Evolutionary conservation across 2,113 vertebrate species (phyloP), one percentile per base, ranked within the genome.

Genomic region (Larimichthys crocea): DNA sequence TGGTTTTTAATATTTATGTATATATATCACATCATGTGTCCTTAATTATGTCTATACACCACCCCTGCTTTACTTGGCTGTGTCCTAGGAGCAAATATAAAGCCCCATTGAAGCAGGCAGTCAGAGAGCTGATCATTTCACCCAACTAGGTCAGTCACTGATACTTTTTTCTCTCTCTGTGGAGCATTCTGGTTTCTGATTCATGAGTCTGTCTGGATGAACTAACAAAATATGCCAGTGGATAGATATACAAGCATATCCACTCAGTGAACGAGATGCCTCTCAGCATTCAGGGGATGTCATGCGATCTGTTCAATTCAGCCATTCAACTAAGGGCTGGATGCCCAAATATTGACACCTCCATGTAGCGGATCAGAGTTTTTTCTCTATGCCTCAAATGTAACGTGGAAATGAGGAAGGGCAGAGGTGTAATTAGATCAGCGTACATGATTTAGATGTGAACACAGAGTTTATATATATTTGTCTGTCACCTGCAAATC

Each of bases 261-360:
- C 0, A 22, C 40, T 70, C 59, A 49, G 74, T 48, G 74, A 73
- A 80, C 31, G 40, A 22, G 52, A 29, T 57, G 64, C 24, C 29
- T 70, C 29, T 67, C 49, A 72, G 53, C 22, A 65, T 75, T 62
- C 59, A 46, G 46, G 60, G 17, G 16, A 75, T 78, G 60, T 76
- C 62, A 64, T 77, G 55, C 19, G 59, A 83, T 79, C 44, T 74
- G 2, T 74, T 88, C 42, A 16, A 49, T 63, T 75, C 74, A 68
- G 70, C 55, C 81, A 74, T 50, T 80, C 57, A 3, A 31, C 56
- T 12, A 5, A 72, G 55, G 40, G 15, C 42, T 26, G 14, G 59
- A 90, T 74, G 66, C 11, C 55, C 64, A 79, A 50, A 88, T 85
- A 93, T 64, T 80, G 84, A 88, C 85, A 86, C 22, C 26, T 67